Conservation (phyloP, 64 coral and sea anemone genomes). For the Montipora efflorescens region DNA sequence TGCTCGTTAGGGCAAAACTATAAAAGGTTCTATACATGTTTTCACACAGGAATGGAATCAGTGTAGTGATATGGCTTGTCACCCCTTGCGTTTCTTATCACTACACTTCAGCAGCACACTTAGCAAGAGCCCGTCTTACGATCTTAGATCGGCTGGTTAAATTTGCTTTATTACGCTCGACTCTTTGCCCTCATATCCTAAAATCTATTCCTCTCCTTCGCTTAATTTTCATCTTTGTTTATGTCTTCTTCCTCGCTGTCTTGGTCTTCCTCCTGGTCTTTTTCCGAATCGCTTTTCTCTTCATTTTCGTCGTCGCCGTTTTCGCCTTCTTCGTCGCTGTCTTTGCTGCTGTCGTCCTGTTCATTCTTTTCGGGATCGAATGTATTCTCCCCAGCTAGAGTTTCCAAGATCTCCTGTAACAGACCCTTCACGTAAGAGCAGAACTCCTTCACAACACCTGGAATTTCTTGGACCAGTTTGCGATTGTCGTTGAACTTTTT, state of each 20-base stretch:
- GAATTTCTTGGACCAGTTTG: constrained; percentile 84
- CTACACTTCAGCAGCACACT: no score
- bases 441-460: constrained; percentile 77
- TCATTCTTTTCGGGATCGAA: constrained; percentile 42
- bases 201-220: not conserved
- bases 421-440: constrained; percentile 57
- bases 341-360: not conserved
- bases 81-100: no score
- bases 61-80: no score
- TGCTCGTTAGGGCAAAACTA: no score
- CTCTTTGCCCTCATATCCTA: no score
- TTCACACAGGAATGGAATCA: no score
- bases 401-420: constrained; percentile 65
- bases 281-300: not conserved
- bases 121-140: no score
- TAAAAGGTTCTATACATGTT: no score
- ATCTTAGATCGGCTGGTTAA: no score
- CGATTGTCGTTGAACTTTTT: constrained; percentile 87
- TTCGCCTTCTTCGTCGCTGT: not conserved
- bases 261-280: not conserved
- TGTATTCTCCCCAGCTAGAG: constrained; percentile 63
- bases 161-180: no score
- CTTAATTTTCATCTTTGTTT: not conserved
- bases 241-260: not conserved
- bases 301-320: not conserved